Base-by-base conservation (phyloP, 2,888 invertebrate species). In the Pollenia griseotomentosa region DNA sequence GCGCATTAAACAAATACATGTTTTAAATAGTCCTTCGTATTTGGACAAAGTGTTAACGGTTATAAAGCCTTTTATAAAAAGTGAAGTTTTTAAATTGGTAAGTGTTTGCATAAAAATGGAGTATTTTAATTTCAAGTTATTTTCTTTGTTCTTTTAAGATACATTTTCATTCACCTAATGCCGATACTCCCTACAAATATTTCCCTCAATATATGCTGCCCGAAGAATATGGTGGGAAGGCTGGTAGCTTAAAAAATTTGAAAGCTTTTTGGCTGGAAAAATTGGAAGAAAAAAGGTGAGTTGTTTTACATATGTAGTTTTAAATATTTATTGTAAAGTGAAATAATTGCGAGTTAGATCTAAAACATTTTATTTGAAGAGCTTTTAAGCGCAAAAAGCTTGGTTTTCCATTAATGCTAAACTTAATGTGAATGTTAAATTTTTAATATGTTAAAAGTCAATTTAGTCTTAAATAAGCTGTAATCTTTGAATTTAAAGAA, bases 151-250 rank as follows among this genome's bases (percentile, higher is more conserved):
- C 14, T 14, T 63, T 73, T 53, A 14, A 96, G 96, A 94, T 96
- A 44, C 95, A 96, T 89, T 96, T 96, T 92, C 96, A 96, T 91
- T 94, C 95, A 88, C 96, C 96, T 0, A 95, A 95, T 88, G 95
- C 96, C 0, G 94, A 94, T 6, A 95, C 96, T 0, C 92, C 96
- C 0, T 95, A 94, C 90, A 94, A 96, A 74, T 95, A 94, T 89
- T 94, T 96, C 53, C 95, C 96, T 0, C 94, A 94, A 89, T 95
- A 96, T 61, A 92, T 96, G 83, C 90, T 96, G 73, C 96, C 96
- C 0, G 94, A 94, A 40, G 96, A 96, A 89, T 96, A 96, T 88
- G 96, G 96, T 42, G 96, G 96, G 0, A 94, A 94, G 77, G 95
- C 95, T 0, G 96, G 95, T n/a, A 94, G 94, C 61, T 92, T 96